Evolutionary conservation across 1,140 invertebrate species (phyloP).

Genomic region (Manduca sexta): DNA sequence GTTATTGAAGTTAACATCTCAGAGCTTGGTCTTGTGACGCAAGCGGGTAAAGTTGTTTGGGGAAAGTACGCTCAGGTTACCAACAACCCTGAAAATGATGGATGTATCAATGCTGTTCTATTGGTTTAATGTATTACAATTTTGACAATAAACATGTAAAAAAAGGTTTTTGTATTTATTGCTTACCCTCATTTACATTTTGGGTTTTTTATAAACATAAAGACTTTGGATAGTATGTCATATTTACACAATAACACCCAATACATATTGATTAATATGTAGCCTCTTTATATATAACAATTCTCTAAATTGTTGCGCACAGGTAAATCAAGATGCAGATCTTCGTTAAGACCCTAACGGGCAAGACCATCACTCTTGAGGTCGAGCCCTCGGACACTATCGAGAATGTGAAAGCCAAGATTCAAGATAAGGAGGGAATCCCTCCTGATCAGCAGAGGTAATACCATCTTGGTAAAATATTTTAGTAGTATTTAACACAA

Average conservation of each 20-base stretch:
- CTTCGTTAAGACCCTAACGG: slow-evolving; percentile 95
- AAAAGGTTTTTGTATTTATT: too few relatives aligned
- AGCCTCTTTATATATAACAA: too few relatives aligned
- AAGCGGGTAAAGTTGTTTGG: slow-evolving; percentile 99
- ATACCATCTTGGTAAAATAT: too few relatives aligned
- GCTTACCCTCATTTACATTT: too few relatives aligned
- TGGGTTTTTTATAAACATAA: too few relatives aligned
- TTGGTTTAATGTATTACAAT: slow-evolving; percentile 82
- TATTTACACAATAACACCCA: too few relatives aligned
- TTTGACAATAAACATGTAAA: too few relatives aligned
- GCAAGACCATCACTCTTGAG: slow-evolving; percentile 96
- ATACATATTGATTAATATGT: too few relatives aligned
- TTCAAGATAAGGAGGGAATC: slow-evolving; percentile 93
- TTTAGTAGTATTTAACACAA: too few relatives aligned
- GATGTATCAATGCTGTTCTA: slow-evolving; percentile 99
- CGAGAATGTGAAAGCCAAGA: slow-evolving; percentile 95
- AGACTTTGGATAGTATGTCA: too few relatives aligned
- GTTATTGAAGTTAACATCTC: slow-evolving; percentile 99
- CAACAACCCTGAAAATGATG: slow-evolving; percentile 99
- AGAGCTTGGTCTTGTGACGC: slow-evolving; percentile 98
- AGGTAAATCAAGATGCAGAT: slow-evolving; percentile 85
- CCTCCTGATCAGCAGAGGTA: slow-evolving; percentile 89
- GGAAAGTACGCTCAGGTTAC: slow-evolving; percentile 99
- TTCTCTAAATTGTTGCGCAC: slow-evolving; percentile 4
- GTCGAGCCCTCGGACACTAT: slow-evolving; percentile 94